Evolutionary conservation across 1,140 invertebrate genomes (phyloP).

Genomic region (Macrocentrus cingulum): DNA sequence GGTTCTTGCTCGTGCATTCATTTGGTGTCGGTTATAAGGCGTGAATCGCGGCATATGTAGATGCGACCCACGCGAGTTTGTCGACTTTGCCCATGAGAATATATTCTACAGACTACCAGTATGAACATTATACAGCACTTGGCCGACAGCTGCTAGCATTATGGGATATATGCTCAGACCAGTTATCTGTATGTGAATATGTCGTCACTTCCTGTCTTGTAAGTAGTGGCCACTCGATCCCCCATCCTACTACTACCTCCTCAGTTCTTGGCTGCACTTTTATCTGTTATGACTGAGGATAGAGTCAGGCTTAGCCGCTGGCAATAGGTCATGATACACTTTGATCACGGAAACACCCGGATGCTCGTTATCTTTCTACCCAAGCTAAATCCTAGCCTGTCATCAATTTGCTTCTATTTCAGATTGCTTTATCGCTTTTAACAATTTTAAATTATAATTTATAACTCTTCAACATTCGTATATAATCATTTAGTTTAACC

Average conservation of each 20-base stretch:
- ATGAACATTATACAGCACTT: constrained; percentile 40
- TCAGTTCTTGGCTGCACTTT: background rate
- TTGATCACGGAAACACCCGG: background rate
- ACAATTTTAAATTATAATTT: background rate
- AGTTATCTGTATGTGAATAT: constrained; percentile 40
- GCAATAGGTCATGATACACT: constrained; percentile 24
- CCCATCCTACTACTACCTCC: constrained; percentile 30
- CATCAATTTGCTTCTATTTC: constrained; percentile 6
- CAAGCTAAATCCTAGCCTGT: background rate
- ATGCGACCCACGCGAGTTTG: background rate
- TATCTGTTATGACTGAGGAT: background rate
- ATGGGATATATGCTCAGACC: constrained; percentile 31
- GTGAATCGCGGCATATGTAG: constrained; percentile 1
- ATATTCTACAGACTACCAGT: constrained; percentile 10
- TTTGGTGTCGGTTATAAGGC: constrained; percentile 4
- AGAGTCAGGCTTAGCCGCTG: constrained; percentile 4
- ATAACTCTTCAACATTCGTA: background rate
- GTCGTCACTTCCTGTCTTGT: constrained; percentile 55
- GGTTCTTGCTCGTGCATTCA: constrained; percentile 34
- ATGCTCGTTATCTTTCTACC: background rate
- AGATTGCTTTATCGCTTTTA: constrained; percentile 7
- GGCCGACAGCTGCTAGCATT: constrained; percentile 49
- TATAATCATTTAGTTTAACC: background rate
- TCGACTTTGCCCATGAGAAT: constrained; percentile 9
- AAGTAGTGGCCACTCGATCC: constrained; percentile 22